Base-by-base conservation (phyloP, 2,797 vertebrate species). In the Champsocephalus esox region DNA sequence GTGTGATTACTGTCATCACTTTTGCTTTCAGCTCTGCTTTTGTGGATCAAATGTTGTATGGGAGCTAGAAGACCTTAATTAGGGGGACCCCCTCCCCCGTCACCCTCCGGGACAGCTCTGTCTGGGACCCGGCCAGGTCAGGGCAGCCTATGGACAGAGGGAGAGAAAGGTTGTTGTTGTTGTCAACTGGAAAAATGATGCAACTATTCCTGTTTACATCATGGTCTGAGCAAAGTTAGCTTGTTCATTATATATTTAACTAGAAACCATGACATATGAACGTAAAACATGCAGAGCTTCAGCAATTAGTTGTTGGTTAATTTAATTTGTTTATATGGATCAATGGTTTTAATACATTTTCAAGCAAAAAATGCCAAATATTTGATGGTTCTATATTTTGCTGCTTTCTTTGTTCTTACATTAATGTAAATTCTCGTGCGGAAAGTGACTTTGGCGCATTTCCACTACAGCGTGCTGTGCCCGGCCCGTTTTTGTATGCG, bases 201-300 rank as follows among this genome's bases (percentile, higher is more conserved):
- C 71, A 84, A 83, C 64, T 72, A 41, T 9, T 61, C 17, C 9
- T 78, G 57, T 82, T 89, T 74, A 77, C 54, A 70, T 79, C 19
- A 24, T 14, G 50, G 58, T n/a, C 55, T 38, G 52, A 81, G 58
- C 13, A 24, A 48, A 34, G 38, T 57, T 4, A 44, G 38, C 50
- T 56, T 63, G 46, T 45, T 60, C 16, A 59, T 12, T n/a, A 16
- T 13, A 2, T 34, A 32, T 24, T 28, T 11, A 43, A 41, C 8
- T 21, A 66, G 3, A 1, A 71, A 51, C 11, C 38, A 48, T 48
- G 3, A 52, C 28, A 34, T 9, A 51, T 16, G 2, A 38, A 38
- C 8, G 34, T 38, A 38, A 38, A 38, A 9, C 34, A 38, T 38
- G 34, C 8, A 38, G 34, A 24, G 14, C 43, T 38, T 17, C 19